Conservation (phyloP, 2,113 vertebrate genomes). For the Gambusia affinis region DNA sequence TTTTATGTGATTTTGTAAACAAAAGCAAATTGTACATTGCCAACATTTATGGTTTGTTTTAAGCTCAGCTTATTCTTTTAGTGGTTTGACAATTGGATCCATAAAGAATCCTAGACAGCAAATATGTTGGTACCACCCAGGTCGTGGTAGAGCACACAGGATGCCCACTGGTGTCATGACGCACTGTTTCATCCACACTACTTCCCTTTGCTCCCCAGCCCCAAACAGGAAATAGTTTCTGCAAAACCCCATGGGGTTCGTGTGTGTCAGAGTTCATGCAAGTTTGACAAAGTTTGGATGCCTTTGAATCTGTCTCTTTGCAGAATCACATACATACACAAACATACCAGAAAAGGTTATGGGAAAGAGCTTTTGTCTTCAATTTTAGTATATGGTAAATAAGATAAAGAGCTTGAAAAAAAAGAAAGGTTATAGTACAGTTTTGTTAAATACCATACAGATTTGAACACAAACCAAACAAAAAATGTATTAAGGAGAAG, state of each 20-base stretch:
- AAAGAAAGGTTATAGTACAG: slow-evolving; percentile 15
- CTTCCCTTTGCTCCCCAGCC: slow-evolving; percentile 52
- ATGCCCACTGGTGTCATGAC: slow-evolving; percentile 49
- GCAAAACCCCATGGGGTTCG: slow-evolving; percentile 35
- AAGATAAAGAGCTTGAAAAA: slow-evolving; percentile 21
- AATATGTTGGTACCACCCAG: slow-evolving; percentile 52
- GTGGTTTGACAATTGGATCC: neutral
- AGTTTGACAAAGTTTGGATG: slow-evolving; percentile 19
- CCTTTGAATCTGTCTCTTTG: slow-evolving; percentile 28
- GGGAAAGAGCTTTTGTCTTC: slow-evolving; percentile 59
- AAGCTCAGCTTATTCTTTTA: neutral
- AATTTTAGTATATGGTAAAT: slow-evolving; percentile 6
- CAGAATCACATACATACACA: slow-evolving; percentile 34
- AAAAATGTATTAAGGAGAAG: slow-evolving; percentile 2
- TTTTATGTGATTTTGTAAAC: neutral
- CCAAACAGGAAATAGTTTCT: slow-evolving; percentile 70
- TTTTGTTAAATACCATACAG: slow-evolving; percentile 15
- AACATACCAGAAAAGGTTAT: slow-evolving; percentile 57
- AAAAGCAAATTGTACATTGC: neutral
- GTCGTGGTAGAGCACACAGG: slow-evolving; percentile 51
- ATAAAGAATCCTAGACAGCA: slow-evolving; percentile 31
- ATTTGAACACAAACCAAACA: slow-evolving; percentile 6
- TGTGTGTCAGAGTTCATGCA: neutral
- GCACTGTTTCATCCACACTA: slow-evolving; percentile 50
- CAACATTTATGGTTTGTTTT: slow-evolving; percentile 12